These are phyloP conservation scores for Pseudeuparius sepicola DNA, from an alignment of 2,888 invertebrate genomes.

Conservation along the genomic window DNA sequence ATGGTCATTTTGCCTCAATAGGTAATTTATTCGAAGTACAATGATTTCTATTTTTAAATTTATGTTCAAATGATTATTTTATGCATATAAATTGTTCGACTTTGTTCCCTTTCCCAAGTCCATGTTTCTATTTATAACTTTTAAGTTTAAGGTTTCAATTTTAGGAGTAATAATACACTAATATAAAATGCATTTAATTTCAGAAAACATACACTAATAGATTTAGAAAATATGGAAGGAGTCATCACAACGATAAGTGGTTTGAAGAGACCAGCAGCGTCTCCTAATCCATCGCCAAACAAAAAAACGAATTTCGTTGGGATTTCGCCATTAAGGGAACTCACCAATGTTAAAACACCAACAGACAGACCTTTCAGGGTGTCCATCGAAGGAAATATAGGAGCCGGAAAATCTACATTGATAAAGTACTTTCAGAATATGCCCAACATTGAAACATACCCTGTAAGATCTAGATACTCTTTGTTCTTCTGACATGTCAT, in stretches of 20 bases:
- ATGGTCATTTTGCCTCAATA: no score
- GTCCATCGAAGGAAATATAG: slow-evolving; percentile 41
- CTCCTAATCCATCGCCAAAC: slow-evolving; percentile 26
- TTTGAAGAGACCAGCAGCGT: slow-evolving; percentile 25
- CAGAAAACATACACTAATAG: no score
- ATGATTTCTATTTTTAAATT: no score
- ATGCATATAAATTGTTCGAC: no score
- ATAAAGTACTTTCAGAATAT: slow-evolving; percentile 36
- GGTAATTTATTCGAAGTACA: no score
- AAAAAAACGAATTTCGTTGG: slow-evolving; percentile 31
- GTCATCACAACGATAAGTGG: slow-evolving; percentile 27
- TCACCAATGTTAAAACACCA: slow-evolving; percentile 33
- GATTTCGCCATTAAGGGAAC: slow-evolving; percentile 32
- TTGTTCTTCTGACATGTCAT: slow-evolving; percentile 11
- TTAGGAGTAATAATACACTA: no score
- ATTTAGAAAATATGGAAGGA: slow-evolving; percentile 33
- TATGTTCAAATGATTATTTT: no score
- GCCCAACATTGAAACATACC: slow-evolving; percentile 36
- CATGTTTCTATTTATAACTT: no score
- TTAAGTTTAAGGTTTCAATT: no score
- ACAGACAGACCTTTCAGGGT: slow-evolving; percentile 37
- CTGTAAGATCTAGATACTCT: no score
- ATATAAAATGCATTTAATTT: no score
- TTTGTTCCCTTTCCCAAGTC: no score
- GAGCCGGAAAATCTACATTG: slow-evolving; percentile 40